Conservation (phyloP, 1,140 invertebrate genomes). For the Halictus rubicundus region DNA sequence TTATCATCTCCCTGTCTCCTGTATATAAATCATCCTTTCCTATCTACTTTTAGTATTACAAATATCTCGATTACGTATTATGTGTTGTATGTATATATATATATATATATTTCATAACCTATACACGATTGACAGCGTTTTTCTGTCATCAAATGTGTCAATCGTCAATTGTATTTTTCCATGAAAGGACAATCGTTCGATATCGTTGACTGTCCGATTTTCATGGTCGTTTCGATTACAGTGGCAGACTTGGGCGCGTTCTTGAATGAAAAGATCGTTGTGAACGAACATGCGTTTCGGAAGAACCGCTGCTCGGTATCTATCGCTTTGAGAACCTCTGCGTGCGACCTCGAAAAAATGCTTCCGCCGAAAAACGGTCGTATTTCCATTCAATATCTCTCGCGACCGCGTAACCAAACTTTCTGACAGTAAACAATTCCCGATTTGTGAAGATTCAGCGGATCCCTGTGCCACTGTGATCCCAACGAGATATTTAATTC, state of each 20-base stretch:
- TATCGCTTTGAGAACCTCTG: constrained; percentile 71
- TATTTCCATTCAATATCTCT: constrained; percentile 1
- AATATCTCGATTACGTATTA: not conserved
- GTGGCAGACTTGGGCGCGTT: not conserved
- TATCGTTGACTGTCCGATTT: constrained; percentile 7
- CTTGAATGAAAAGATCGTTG: not conserved
- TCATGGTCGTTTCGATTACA: not conserved
- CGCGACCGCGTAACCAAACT: not conserved
- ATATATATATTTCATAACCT: constrained; percentile 12
- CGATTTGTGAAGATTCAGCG: not conserved
- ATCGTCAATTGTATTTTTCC: constrained; percentile 26
- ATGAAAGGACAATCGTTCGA: constrained; percentile 21
- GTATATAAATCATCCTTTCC: constrained; percentile 15
- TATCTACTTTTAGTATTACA: not conserved
- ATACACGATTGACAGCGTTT: not conserved
- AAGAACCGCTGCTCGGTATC: constrained; percentile 12
- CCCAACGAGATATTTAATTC: not conserved
- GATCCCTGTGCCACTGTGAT: not conserved
- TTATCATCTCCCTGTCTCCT: not conserved
- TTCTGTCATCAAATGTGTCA: constrained; percentile 5
- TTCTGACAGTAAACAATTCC: not conserved
- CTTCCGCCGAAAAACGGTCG: constrained; percentile 69
- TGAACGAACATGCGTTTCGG: not conserved
- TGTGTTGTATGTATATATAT: too few species aligned
- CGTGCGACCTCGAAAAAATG: constrained; percentile 66